Evolutionary conservation across 2,797 vertebrate species (phyloP).

Genomic region (Phylloscopus collybita): DNA sequence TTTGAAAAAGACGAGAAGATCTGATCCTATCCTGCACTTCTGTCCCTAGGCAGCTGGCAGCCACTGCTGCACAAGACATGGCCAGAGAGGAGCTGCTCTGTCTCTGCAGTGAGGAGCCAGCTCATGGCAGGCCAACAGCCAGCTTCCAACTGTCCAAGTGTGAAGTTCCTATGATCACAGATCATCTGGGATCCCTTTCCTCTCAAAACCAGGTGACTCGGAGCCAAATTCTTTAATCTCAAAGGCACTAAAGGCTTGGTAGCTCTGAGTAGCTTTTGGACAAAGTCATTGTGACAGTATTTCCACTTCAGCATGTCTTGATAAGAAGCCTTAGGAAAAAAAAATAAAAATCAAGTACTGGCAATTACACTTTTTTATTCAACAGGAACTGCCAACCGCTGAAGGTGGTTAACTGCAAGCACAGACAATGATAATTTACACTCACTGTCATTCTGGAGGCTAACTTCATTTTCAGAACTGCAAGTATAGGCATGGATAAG

Average conservation of each 20-base stretch:
- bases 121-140: conserved; percentile 9
- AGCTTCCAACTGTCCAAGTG: conserved; percentile 55
- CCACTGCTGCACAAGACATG: background rate
- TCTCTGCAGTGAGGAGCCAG: background rate
- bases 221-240: conserved; percentile 40
- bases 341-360: background rate
- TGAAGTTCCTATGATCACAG: conserved; percentile 64
- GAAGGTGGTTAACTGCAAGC: conserved; percentile 23
- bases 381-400: background rate
- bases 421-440: conserved; percentile 51
- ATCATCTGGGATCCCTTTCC: conserved; percentile 60
- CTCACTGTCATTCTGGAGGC: conserved; percentile 49
- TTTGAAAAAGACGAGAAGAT: background rate
- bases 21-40: background rate
- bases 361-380: conserved; percentile 4
- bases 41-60: background rate
- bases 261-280: background rate
- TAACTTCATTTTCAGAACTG: conserved; percentile 44
- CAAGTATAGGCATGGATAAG: conserved; percentile 59
- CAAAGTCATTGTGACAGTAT: background rate
- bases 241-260: conserved; percentile 20
- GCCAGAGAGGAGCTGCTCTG: background rate
- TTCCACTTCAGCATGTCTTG: background rate
- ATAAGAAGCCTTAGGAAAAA: conserved; percentile 6
- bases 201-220: conserved; percentile 45